Base-by-base conservation (phyloP, 2,113 vertebrate genomes). In the Archilochus colubris region DNA sequence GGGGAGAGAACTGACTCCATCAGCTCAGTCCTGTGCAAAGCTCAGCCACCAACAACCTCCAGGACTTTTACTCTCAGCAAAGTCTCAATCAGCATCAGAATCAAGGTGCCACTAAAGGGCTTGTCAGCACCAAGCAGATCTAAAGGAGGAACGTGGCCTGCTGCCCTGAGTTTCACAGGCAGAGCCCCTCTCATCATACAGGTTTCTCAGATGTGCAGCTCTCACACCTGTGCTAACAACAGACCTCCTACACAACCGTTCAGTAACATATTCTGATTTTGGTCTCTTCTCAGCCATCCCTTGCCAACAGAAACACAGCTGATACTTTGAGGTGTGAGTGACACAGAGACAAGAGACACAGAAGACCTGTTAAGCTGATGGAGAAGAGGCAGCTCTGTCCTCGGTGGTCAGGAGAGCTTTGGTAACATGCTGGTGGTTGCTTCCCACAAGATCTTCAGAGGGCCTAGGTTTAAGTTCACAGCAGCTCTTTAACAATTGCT, bases 71-170 rank as follows among this genome's bases (percentile, higher is more conserved):
- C 73, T 94, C 64, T 77, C 86, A 67, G 68, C 50, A 21, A 72
- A 94, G 57, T 43, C 69, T 89, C 48, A 61, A 70, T 25, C 74
- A 91, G 33, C 72, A 83, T 64, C 74, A 91, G 16, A 54, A 31
- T 74, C 72, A 58, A 77, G 82, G 67, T 95, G 92, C 79, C 82
- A 55, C 75, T 93, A 80, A 88, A 63, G 79, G 72, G 31, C 94
- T 91, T 96, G 88, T 96, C 93, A 94, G 94, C 86, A 77, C 55
- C 59, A 27, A 66, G 61, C 51, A 86, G 76, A 88, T 86, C 85
- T 81, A 21, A 93, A 73, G 82, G 30, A 77, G 68, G 57, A 91
- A 50, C 6, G 0, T 64, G 79, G 82, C 76, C 55, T 10, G 1
- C 38, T 82, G 91, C 82, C 78, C 78, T 33, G 58, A 79, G 44